Base-by-base conservation (phyloP, 2,888 invertebrate species). In the Drosophila multiciliata region DNA sequence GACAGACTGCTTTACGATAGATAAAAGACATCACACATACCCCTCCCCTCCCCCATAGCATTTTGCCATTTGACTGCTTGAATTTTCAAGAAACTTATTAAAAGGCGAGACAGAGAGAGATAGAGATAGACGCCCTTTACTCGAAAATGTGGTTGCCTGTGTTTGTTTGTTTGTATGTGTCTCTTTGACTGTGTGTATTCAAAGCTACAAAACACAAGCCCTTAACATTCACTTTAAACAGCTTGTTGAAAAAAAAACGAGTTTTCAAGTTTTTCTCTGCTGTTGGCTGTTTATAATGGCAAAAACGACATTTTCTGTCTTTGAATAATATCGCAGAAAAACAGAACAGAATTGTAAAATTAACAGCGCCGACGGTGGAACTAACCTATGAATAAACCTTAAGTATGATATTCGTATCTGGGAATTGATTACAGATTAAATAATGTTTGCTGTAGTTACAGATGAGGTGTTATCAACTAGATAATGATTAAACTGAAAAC, bases 171-270 rank as follows among this genome's bases (percentile, higher is more conserved):
- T 9, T 40, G 9, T 1, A 40, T 45, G 8, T 23, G 12, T n/a
- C 1, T 20, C 7, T 42, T 11, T 42, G 11, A 2, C 15, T 62
- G 33, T 62, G 55, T 63, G 50, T 54, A 23, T 29, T 62, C 61
- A 77, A 78, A 78, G 57, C 66, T 73, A 63, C 78, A 74, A 59
- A 52, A 63, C 64, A 52, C 61, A 82, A 87, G 87, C 87, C 84
- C 84, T 85, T 84, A 82, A 82, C 87, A 87, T 87, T 87, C 73
- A 84, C 82, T 89, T 89, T 70, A 79, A 87, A 83, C 87, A 74
- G 74, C 87, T 80, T 83, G 83, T 83, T 52, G 58, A 55, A 61
- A 53, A 29, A 29, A 50, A 29, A 84, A 84, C 89, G 60, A 84
- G 83, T 84, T 84, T 86, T 83, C 58, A 87, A 45, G 45, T 85